Conservation (phyloP, 2,797 vertebrate species). For the Diceros bicornis region DNA sequence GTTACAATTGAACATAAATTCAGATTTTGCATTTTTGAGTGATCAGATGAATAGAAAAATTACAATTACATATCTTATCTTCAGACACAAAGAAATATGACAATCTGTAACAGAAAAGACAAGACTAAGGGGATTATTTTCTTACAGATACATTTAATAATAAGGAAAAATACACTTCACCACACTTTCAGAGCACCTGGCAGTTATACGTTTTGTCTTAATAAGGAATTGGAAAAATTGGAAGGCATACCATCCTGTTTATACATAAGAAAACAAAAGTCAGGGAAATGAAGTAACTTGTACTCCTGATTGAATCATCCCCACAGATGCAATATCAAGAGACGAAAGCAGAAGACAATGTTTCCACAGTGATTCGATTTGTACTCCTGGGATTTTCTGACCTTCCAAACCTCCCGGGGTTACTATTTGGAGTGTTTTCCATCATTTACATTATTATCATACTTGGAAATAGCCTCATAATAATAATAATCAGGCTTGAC, state of each 20-base stretch:
- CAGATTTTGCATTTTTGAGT: neutral
- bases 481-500: neutral
- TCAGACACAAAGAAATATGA: neutral
- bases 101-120: neutral
- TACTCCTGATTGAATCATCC: neutral
- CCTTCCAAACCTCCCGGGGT: neutral
- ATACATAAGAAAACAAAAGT: neutral
- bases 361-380: conserved; percentile 26
- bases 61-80: accelerated
- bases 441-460: neutral
- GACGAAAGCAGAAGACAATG: neutral
- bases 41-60: neutral
- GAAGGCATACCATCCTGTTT: neutral
- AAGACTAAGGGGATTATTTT: neutral
- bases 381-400: conserved; percentile 69
- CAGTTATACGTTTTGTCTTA: neutral
- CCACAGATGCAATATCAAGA: neutral
- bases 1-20: neutral
- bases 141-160: neutral
- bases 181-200: neutral
- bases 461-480: neutral
- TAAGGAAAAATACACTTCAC: neutral
- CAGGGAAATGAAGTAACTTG: neutral
- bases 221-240: neutral
- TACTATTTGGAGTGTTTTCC: neutral